Evolutionary conservation across 2,888 invertebrate species (phyloP).

Genomic region (Rhyacophila evoluta): DNA sequence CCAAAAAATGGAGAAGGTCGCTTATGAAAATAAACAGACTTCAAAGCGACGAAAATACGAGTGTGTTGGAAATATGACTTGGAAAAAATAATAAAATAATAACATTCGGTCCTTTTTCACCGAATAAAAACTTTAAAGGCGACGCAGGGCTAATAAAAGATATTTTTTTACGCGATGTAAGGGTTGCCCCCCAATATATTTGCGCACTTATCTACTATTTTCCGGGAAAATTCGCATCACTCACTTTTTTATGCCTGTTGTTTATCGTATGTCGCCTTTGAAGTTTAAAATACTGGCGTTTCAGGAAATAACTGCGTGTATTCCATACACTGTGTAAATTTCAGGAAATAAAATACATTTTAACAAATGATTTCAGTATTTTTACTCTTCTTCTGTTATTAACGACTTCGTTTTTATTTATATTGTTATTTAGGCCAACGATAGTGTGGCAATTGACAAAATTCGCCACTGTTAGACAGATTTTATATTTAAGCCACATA

Average conservation of each 20-base stretch:
- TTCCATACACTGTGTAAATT: too few species aligned
- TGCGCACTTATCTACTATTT: neutral
- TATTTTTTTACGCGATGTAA: slow-evolving; percentile 10
- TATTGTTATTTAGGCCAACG: too few species aligned
- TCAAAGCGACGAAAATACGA: slow-evolving; percentile 12
- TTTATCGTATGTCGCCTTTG: too few species aligned
- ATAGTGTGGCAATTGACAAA: too few species aligned
- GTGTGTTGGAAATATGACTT: slow-evolving; percentile 18
- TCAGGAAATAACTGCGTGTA: too few species aligned
- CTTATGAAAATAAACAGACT: neutral
- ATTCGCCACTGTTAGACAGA: too few species aligned
- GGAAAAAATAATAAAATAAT: slow-evolving; percentile 24
- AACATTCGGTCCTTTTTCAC: slow-evolving; percentile 19
- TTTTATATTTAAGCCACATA: too few species aligned
- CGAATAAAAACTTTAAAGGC: slow-evolving; percentile 19
- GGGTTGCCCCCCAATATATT: slow-evolving; percentile 21
- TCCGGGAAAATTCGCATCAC: slow-evolving; percentile 4
- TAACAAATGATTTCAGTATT: too few species aligned
- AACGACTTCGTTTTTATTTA: too few species aligned
- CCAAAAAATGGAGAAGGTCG: neutral
- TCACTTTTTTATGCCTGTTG: neutral
- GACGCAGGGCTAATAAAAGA: slow-evolving; percentile 14
- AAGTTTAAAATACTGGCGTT: too few species aligned
- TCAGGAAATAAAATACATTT: too few species aligned
- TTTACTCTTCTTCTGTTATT: too few species aligned